phyloP scores from a whole-genome alignment of 2,113 vertebrate genomes.

The Numenius arquata region DNA sequence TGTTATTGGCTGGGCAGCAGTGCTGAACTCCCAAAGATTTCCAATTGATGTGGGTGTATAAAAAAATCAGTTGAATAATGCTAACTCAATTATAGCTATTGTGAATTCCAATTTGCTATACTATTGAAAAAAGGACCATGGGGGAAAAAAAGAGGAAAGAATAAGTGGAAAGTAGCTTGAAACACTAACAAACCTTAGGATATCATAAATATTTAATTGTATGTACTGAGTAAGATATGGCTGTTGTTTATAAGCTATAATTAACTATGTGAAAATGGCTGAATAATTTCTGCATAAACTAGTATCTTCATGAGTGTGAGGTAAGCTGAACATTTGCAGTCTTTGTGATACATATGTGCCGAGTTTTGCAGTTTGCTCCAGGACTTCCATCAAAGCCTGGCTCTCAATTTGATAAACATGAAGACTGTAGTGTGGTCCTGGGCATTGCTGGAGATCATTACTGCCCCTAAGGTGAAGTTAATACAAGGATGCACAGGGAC shows the following conservation, averaged over 20 bases:
- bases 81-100: not conserved
- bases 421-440: not conserved
- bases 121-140: not conserved
- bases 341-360: not conserved
- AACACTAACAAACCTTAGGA: not conserved
- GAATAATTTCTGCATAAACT: not conserved
- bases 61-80: constrained; percentile 15
- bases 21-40: constrained; percentile 1
- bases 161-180: not conserved
- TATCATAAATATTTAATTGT: constrained; percentile 15
- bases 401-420: not conserved
- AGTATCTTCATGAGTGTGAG: not conserved
- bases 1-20: constrained; percentile 13
- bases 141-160: not conserved
- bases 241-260: not conserved
- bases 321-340: not conserved
- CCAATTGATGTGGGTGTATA: not conserved
- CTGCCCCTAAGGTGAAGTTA: not conserved
- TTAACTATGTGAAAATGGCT: not conserved
- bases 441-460: not conserved
- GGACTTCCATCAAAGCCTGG: not conserved
- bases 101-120: constrained; percentile 1
- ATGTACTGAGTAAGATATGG: not conserved
- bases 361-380: not conserved
- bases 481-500: not conserved